Evolutionary conservation across 2,113 vertebrate genomes (phyloP).

Genomic region (Hippocampus abdominalis): DNA sequence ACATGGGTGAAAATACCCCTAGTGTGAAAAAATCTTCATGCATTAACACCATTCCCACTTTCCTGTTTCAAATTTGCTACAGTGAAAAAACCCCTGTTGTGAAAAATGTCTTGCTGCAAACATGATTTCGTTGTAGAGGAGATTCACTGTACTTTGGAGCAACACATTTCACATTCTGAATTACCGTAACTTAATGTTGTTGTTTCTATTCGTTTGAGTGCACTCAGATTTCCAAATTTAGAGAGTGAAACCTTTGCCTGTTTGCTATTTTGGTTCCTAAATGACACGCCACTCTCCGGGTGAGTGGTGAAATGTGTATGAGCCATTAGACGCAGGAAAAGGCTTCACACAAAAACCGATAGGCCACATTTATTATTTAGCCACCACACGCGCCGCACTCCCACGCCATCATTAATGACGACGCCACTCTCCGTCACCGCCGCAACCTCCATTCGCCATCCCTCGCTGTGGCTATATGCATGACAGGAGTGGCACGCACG

Average conservation of each 20-base stretch:
- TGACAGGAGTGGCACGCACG: constrained; percentile 42
- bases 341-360: constrained; percentile 70
- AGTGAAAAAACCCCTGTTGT: too few relatives aligned
- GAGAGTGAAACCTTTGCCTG: background rate
- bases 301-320: constrained; percentile 33
- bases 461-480: constrained; percentile 41
- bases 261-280: constrained; percentile 13
- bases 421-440: constrained; percentile 32
- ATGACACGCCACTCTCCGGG: constrained; percentile 2
- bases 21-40: too few relatives aligned
- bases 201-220: background rate
- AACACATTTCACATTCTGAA: background rate
- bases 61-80: too few relatives aligned
- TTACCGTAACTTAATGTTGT: background rate
- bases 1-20: too few relatives aligned
- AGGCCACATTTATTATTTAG: constrained; percentile 80
- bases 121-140: too few relatives aligned
- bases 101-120: too few relatives aligned
- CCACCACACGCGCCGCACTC: constrained; percentile 68
- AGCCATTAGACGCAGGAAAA: constrained; percentile 43
- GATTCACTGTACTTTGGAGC: background rate
- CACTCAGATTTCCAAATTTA: background rate
- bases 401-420: constrained; percentile 56
- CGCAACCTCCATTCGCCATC: constrained; percentile 17
- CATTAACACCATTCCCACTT: too few relatives aligned